A percentile compares a stretch with the other conserved stretches of the same genome.
Evolutionary conservation across 2,113 vertebrate genomes (phyloP).

Genomic region (Pagrus major): DNA sequence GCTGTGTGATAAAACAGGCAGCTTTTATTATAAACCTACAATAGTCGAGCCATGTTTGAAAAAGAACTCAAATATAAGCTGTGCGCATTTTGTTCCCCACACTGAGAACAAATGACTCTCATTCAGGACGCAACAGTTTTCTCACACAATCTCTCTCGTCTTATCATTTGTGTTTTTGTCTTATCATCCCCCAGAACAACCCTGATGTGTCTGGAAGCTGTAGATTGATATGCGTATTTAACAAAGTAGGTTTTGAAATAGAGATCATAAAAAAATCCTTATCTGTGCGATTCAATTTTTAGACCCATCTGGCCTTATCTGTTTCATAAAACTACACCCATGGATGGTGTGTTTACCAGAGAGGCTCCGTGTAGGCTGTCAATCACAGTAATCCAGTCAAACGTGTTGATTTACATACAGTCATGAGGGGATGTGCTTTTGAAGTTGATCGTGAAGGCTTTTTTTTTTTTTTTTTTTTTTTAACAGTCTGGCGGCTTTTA

Average conservation of each 20-base stretch:
- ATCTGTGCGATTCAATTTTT: conserved; percentile 25
- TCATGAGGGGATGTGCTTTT: conserved; percentile 41
- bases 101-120: conserved; percentile 44
- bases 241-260: conserved; percentile 19
- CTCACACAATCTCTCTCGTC: conserved; percentile 3
- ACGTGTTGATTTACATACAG: conserved; percentile 43
- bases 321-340: conserved; percentile 21
- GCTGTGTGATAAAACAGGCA: conserved; percentile 77
- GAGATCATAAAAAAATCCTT: conserved; percentile 3
- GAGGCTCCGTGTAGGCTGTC: conserved; percentile 40
- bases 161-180: conserved; percentile 31
- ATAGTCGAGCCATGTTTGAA: conserved; percentile 70
- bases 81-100: conserved; percentile 46
- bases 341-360: conserved; percentile 48
- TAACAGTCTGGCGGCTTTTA: conserved; percentile 13
- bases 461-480: conserved; percentile 34
- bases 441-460: conserved; percentile 2
- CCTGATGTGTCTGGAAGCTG: conserved; percentile 10
- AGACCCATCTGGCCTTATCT: conserved; percentile 9
- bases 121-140: conserved; percentile 45
- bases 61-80: conserved; percentile 68
- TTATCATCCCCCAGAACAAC: background rate
- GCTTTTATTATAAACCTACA: conserved; percentile 79
- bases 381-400: conserved; percentile 45
- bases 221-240: conserved; percentile 24